phyloP scores from a whole-genome alignment of 1,140 invertebrate genomes.

The Harlomillsia oculata region DNA sequence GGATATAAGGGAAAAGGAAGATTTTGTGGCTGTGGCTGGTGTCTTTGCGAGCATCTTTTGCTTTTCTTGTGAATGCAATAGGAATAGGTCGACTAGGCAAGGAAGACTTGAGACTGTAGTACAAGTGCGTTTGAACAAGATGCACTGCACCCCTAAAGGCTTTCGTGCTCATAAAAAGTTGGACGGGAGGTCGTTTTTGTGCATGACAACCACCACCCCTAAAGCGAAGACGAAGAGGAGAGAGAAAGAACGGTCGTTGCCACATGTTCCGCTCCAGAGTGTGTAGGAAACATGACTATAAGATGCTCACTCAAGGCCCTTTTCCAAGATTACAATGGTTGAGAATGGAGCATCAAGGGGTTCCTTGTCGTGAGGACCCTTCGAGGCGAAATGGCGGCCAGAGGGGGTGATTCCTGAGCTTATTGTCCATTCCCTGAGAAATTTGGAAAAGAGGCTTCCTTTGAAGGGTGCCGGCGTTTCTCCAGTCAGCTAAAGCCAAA shows the following conservation, averaged over 20 bases:
- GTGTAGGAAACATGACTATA: background rate
- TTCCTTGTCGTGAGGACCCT: slow-evolving; percentile 22
- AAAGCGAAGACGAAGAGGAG: too few species aligned
- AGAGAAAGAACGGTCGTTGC: slow-evolving; percentile 30
- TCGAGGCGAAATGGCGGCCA: slow-evolving; percentile 19
- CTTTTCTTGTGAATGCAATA: too few species aligned
- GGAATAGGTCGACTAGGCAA: too few species aligned
- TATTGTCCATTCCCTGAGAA: slow-evolving; percentile 11
- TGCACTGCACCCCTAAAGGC: slow-evolving; percentile 27
- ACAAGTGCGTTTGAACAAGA: too few species aligned
- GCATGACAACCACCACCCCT: slow-evolving; percentile 26
- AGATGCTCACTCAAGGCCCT: slow-evolving; percentile 20
- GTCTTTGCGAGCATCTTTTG: too few species aligned
- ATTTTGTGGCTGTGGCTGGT: too few species aligned
- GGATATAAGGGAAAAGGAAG: too few species aligned
- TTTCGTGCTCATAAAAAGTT: slow-evolving; percentile 33
- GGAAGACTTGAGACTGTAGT: too few species aligned
- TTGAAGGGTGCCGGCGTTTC: slow-evolving; percentile 19
- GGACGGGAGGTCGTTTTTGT: slow-evolving; percentile 33
- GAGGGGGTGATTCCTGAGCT: slow-evolving; percentile 14
- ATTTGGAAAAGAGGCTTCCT: slow-evolving; percentile 2
- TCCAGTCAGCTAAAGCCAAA: slow-evolving; percentile 7
- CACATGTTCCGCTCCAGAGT: slow-evolving; percentile 21
- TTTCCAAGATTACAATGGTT: slow-evolving; percentile 12
- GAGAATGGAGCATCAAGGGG: slow-evolving; percentile 11